Evolutionary conservation across 1,140 invertebrate species (phyloP), one percentile per base, ranked within the genome.

Genomic region (Drosophila lini): DNA sequence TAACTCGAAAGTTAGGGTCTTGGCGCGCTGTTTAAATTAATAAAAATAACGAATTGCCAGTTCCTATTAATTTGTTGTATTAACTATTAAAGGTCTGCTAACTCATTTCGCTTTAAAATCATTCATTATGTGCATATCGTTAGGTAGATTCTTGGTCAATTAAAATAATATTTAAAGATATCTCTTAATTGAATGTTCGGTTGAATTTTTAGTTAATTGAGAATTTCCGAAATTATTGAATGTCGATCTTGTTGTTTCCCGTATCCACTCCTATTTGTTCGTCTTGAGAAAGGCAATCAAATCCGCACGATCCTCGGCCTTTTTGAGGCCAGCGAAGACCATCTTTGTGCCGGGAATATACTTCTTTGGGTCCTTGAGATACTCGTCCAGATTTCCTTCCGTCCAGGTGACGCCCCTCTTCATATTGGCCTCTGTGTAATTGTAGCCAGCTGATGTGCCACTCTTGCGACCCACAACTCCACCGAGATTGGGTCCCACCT

Each of bases 341-440:
- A 97, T 97, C 85, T 97, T 97, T 19, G 96, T 97, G 22, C 96
- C 96, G 13, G 96, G 96, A 84, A 97, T 97, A 91, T 93, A 96
- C 83, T 96, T 97, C 92, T 97, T 97, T 0, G 96, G 96, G 91
- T 97, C 95, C 76, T 94, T 94, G 19, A 97, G 91, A 83, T 97
- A 97, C 38, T 93, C 93, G 80, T 94, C 94, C 13, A 97, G 81
- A 8, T 95, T 81, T 0, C 45, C 47, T 5, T 91, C 90, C 2
- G 47, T 73, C 90, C 90, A 91, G 3, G 92, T 75, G 3, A 92
- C 92, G 95, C 96, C 96, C 94, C 97, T 97, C 34, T 93, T 94
- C 82, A 96, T 96, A 91, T 98, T 99, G 8, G 97, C 97, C 48
- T 97, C 96, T 0, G 97, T 97, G 92, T 98, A 98, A 11, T 92